Evolutionary conservation across 1,140 invertebrate genomes (phyloP).

Genomic region (Drosophila sulfurigaster): DNA sequence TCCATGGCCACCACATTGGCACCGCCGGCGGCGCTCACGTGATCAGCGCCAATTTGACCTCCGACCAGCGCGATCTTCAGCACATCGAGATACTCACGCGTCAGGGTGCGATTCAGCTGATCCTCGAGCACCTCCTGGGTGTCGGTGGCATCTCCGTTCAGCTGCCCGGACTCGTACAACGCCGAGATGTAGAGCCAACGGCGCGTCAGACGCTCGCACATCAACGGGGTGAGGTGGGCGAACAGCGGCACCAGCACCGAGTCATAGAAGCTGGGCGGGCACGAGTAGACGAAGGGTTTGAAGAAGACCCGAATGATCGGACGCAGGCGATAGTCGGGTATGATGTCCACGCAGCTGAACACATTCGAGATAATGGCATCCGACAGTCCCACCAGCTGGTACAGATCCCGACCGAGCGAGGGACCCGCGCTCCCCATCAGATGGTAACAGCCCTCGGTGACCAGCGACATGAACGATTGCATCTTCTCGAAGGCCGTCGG

Average conservation of each 20-base stretch:
- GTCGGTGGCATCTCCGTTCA: constrained; percentile 93
- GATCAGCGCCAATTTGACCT: constrained; percentile 81
- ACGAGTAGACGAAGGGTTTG: constrained; percentile 93
- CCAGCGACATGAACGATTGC: constrained; percentile 90
- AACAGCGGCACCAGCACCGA: constrained; percentile 92
- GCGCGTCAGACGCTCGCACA: constrained; percentile 90
- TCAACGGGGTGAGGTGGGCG: constrained; percentile 91
- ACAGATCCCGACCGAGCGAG: constrained; percentile 93
- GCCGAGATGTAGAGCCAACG: constrained; percentile 92
- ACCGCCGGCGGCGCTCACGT: constrained; percentile 62
- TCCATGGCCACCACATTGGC: constrained; percentile 88
- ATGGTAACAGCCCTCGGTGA: constrained; percentile 91
- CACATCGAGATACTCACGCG: constrained; percentile 94
- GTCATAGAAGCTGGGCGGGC: constrained; percentile 91
- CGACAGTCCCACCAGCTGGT: constrained; percentile 89
- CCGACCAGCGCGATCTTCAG: constrained; percentile 89
- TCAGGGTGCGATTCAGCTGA: constrained; percentile 93
- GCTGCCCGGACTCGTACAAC: constrained; percentile 90
- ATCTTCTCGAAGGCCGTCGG: constrained; percentile 90
- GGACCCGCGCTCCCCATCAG: constrained; percentile 92
- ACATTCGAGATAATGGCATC: constrained; percentile 88
- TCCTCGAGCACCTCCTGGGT: constrained; percentile 95
- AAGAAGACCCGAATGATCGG: constrained; percentile 93
- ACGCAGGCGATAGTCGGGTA: constrained; percentile 94
- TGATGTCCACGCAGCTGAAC: constrained; percentile 89